Conservation (phyloP, 2,888 invertebrate genomes). For the Caenorhabditis macrosperma region DNA sequence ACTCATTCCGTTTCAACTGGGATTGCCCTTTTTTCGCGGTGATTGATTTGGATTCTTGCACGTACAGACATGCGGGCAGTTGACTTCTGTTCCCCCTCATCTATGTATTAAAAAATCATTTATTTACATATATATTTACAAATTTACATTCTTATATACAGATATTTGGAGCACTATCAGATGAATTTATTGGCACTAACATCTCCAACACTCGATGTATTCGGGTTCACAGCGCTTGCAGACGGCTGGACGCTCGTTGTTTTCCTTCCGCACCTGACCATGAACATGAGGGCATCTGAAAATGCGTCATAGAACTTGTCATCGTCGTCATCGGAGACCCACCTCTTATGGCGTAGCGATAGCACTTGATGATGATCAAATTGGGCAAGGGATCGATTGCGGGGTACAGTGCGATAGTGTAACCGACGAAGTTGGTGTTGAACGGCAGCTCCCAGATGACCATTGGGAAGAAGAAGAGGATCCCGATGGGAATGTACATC, state of each 20-base stretch:
- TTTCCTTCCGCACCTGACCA: neutral
- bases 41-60: no score
- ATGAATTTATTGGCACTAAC: neutral
- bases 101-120: no score
- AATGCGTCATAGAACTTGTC: neutral
- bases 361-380: constrained; percentile 46
- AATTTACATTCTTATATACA: no score
- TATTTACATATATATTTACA: no score
- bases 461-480: constrained; percentile 50
- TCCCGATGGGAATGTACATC: constrained; percentile 52
- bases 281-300: neutral
- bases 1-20: no score
- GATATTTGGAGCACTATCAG: neutral
- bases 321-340: no score
- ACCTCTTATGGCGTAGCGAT: constrained; percentile 38
- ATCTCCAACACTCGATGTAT: neutral
- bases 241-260: neutral
- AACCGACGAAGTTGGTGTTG: constrained; percentile 34
- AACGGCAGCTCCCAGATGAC: constrained; percentile 43
- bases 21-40: no score
- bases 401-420: constrained; percentile 41
- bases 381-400: constrained; percentile 44
- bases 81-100: neutral
- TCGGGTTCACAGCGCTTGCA: neutral
- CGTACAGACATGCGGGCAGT: no score